phyloP scores from a whole-genome alignment of 1,140 invertebrate genomes.

The Chironomus tepperi region DNA sequence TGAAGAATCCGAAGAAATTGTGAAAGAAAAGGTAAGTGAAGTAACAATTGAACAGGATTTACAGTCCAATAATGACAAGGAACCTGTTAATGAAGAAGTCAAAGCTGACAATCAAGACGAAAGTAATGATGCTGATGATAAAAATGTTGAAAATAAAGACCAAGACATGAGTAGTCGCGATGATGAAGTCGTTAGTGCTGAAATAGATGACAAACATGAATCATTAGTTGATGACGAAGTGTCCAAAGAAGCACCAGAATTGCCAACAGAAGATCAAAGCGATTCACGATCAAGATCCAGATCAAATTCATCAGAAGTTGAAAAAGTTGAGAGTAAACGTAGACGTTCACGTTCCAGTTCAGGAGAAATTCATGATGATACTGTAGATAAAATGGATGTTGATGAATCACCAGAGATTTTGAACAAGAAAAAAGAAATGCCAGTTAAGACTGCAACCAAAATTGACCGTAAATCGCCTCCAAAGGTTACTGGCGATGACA shows the following conservation, averaged over 20 bases:
- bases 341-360: background rate
- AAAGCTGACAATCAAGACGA: background rate
- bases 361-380: background rate
- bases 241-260: conserved; percentile 2
- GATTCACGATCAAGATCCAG: background rate
- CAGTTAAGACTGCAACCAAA: background rate
- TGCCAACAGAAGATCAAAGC: background rate
- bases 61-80: background rate
- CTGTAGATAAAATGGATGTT: background rate
- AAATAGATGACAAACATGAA: background rate
- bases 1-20: background rate
- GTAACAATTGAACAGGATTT: conserved; percentile 22
- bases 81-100: conserved; percentile 17
- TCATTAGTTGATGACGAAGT: background rate
- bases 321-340: background rate
- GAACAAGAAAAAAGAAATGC: background rate
- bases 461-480: background rate
- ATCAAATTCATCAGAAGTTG: background rate
- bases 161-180: too few relatives aligned
- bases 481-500: background rate
- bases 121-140: background rate
- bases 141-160: background rate
- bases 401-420: background rate
- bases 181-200: background rate
- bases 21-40: conserved; percentile 14